These are phyloP conservation scores for Illadopsis cleaveri DNA, from an alignment of 2,113 vertebrate species.

Conservation along the genomic window DNA sequence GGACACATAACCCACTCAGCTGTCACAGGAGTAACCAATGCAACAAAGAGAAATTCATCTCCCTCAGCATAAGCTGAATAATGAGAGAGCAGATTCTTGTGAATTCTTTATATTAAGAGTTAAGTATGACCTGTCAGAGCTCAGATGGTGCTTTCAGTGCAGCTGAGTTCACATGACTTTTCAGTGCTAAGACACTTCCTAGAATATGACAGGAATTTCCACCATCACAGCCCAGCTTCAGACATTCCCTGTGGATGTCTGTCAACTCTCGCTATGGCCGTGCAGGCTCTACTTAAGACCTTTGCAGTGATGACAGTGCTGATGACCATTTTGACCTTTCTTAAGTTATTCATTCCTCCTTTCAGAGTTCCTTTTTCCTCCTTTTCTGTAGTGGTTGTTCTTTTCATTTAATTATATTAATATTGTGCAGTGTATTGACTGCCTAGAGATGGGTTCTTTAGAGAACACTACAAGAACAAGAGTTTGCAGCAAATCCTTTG, in stretches of 20 bases:
- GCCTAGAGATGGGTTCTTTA: background rate
- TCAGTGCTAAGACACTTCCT: background rate
- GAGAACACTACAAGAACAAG: background rate
- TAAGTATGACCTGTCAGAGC: background rate
- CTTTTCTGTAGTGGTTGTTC: background rate
- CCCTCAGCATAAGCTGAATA: background rate
- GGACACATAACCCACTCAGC: background rate
- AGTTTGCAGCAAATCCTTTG: background rate
- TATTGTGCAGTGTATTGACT: background rate
- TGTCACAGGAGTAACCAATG: background rate
- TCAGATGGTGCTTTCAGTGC: background rate
- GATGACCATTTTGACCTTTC: background rate
- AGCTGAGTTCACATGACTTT: background rate
- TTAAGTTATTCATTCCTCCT: background rate
- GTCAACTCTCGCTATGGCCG: background rate
- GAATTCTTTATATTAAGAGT: background rate
- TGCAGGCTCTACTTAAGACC: background rate
- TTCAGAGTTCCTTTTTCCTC: background rate
- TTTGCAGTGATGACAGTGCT: background rate
- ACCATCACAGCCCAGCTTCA: background rate
- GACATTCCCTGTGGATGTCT: background rate
- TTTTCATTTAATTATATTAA: constrained; percentile 9
- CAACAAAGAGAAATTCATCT: background rate
- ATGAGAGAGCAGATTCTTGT: background rate
- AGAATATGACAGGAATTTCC: background rate